phyloP scores from a whole-genome alignment of 2,113 vertebrate species.

The Motacilla tschutschensis region DNA sequence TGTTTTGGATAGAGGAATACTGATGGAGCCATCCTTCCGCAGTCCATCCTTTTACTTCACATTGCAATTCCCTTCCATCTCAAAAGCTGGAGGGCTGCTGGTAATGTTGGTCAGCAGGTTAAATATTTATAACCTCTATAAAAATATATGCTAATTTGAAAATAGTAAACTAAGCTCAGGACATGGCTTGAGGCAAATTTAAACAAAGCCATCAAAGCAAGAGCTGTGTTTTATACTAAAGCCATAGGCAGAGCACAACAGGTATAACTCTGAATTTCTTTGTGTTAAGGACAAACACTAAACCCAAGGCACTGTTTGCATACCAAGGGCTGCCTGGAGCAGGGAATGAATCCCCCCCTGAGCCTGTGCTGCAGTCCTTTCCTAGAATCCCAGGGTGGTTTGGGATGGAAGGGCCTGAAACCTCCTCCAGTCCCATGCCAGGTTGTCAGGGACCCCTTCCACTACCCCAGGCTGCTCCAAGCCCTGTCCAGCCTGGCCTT shows the following conservation, averaged over 20 bases:
- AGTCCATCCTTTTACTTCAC: background rate
- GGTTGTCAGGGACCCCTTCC: background rate
- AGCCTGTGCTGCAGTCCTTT: background rate
- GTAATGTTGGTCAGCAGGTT: background rate
- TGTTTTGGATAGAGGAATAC: constrained; percentile 7
- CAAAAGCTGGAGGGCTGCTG: background rate
- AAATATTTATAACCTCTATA: constrained; percentile 17
- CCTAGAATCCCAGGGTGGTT: background rate
- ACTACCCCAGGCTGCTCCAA: fast-evolving
- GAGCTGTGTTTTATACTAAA: background rate
- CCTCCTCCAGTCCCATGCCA: background rate
- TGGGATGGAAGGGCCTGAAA: background rate
- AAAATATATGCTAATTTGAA: constrained; percentile 3
- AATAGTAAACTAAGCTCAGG: background rate
- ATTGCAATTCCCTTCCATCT: background rate
- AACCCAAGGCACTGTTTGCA: background rate
- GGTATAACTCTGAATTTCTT: constrained; percentile 10
- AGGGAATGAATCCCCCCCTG: fast-evolving
- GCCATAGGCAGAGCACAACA: background rate
- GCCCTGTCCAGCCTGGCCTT: fast-evolving
- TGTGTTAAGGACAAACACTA: background rate
- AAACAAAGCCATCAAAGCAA: background rate
- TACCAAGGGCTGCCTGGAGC: background rate
- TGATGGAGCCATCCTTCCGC: background rate
- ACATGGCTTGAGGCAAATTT: background rate